Conservation (phyloP, 2,888 invertebrate species). For the Scaptomyza cyrtandrae region DNA sequence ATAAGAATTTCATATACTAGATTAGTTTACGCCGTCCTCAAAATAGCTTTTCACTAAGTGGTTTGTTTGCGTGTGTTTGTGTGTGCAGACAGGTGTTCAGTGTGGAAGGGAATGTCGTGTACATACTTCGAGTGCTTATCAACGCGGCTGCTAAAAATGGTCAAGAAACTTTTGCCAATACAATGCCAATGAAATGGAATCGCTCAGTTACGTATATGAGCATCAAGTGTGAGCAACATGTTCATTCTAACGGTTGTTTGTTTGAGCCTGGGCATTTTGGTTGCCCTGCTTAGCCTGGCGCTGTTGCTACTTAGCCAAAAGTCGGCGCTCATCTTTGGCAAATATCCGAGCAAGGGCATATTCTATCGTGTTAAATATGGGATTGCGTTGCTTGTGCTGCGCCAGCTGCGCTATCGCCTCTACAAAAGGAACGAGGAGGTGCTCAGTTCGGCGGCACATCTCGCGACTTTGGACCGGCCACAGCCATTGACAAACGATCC, state of each 20-base stretch:
- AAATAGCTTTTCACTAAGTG: background rate
- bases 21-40: conserved; percentile 6
- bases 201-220: conserved; percentile 50
- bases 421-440: conserved; percentile 74
- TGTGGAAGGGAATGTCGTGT: no score
- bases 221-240: conserved; percentile 55
- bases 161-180: conserved; percentile 12
- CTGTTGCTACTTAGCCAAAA: conserved; percentile 73
- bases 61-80: background rate
- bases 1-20: background rate
- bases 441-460: conserved; percentile 59
- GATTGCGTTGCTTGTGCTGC: conserved; percentile 84
- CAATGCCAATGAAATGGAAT: background rate
- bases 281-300: conserved; percentile 55
- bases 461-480: conserved; percentile 85
- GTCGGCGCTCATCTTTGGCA: conserved; percentile 85
- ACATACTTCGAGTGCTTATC: conserved; percentile 21
- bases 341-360: conserved; percentile 86
- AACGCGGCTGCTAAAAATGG: background rate
- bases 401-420: conserved; percentile 83
- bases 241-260: conserved; percentile 46
- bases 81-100: background rate
- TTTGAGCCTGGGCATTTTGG: conserved; percentile 48
- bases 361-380: conserved; percentile 86
- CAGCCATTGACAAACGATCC: conserved; percentile 85